Evolutionary conservation across 2,797 vertebrate genomes (phyloP), one percentile per base, ranked within the genome.

Genomic region (Neopelma chrysocephalum): DNA sequence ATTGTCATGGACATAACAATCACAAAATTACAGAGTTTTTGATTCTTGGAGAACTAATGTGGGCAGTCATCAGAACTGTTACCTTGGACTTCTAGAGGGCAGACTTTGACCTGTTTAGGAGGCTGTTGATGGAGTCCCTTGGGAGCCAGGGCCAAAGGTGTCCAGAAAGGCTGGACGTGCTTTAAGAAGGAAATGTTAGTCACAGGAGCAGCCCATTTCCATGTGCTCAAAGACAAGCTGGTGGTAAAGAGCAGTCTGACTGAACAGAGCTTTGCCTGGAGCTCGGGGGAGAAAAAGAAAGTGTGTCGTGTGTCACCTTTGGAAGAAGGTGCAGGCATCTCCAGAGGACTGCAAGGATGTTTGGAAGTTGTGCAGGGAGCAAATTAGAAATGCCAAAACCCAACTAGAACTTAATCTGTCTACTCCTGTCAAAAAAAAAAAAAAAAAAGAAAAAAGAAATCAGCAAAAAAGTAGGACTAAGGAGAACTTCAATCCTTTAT

Each of bases 51-150:
- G 12, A 62, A 15, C 12, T 31, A 34, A 58, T 12, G 14, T 68
- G 14, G 3, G 3, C 2, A 15, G 3, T 34, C 50, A 48, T 10
- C 48, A 77, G 43, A 72, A 32, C 36, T 62, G 8, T 6, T 12
- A 4, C 31, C n/a, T 38, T 57, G 48, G 42, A 9, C 3, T 38
- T 53, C 17, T 42, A 0, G 3, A 27, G 15, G n/a, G 8, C 7
- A 43, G 15, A 27, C 8, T 29, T 51, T 9, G 16, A 11, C 20
- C 15, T 62, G 9, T 25, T 66, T 29, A n/a, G 23, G n/a, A 51
- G 6, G 1, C 7, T 42, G 5, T 3, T 50, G 29, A 10, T 10
- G 31, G 15, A 84, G 1, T 15, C 10, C 10, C 17, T 16, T 43
- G 11, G 15, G 12, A 58, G n/a, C 10, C 10, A 48, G 43, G 17